These are phyloP conservation scores for Scaptodrosophila latifasciaeformis DNA, from an alignment of 2,888 invertebrate species.

Conservation along the genomic window DNA sequence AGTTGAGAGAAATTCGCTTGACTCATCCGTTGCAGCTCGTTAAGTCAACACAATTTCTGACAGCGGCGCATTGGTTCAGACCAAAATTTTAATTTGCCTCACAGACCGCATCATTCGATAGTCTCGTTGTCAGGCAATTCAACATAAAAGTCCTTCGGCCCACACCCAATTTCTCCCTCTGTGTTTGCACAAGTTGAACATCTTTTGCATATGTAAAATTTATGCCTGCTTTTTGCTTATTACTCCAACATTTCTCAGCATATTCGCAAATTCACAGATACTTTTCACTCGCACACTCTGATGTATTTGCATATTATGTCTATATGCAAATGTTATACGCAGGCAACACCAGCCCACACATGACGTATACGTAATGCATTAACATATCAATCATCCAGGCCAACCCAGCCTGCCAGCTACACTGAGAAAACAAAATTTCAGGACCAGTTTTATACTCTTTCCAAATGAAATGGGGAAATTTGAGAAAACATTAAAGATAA, in stretches of 20 bases:
- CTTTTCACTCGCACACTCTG: conserved; percentile 41
- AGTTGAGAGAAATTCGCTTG: too few species aligned
- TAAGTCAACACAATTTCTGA: conserved; percentile 11
- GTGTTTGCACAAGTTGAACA: too few species aligned
- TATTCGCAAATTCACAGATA: conserved; percentile 62
- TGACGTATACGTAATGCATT: conserved; percentile 52
- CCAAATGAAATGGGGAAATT: too few species aligned
- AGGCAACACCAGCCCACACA: conserved; percentile 18
- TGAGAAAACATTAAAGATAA: too few species aligned
- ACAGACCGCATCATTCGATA: too few species aligned
- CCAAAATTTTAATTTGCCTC: too few species aligned
- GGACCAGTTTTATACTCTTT: too few species aligned
- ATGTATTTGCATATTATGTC: conserved; percentile 68
- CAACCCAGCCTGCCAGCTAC: too few species aligned
- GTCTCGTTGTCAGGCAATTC: too few species aligned
- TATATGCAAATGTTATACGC: conserved; percentile 56
- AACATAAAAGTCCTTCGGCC: too few species aligned
- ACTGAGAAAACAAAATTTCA: not conserved
- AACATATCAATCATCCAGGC: conserved; percentile 69
- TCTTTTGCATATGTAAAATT: conserved; percentile 33
- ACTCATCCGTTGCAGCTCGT: conserved; percentile 21
- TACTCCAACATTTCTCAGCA: conserved; percentile 31
- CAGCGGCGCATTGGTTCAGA: conserved; percentile 19
- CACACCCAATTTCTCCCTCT: too few species aligned
- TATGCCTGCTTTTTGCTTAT: conserved; percentile 20